Percentiles rank a stretch among this genome's conserved stretches.
phyloP scores from a whole-genome alignment of 2,113 vertebrate species.

The Dipodomys ordii region DNA sequence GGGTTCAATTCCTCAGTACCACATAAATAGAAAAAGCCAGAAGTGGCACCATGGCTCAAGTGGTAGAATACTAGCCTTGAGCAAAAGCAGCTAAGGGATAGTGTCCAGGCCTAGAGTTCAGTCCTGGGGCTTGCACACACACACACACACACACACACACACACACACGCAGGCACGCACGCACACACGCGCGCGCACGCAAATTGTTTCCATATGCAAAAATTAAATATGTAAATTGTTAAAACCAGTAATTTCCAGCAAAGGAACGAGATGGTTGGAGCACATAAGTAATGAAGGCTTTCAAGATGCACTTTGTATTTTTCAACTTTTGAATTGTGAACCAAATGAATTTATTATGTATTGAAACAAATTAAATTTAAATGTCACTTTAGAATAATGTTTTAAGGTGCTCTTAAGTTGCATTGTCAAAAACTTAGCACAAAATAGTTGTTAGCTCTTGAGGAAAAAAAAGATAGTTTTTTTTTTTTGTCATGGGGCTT shows the following conservation, averaged over 20 bases:
- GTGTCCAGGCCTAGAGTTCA: too few relatives aligned
- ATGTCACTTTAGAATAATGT: slow-evolving; percentile 50
- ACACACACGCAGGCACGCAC: too few relatives aligned
- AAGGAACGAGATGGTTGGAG: neutral
- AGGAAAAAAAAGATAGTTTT: too few relatives aligned
- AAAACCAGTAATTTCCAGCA: slow-evolving; percentile 32
- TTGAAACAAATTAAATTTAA: slow-evolving; percentile 43
- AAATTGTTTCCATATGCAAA: neutral
- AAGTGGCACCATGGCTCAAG: too few relatives aligned
- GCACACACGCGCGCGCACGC: neutral
- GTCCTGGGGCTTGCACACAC: too few relatives aligned
- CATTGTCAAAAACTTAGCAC: neutral
- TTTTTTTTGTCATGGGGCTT: neutral
- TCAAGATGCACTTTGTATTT: neutral
- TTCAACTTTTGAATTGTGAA: slow-evolving; percentile 26
- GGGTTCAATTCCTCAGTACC: too few relatives aligned
- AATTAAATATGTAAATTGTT: neutral
- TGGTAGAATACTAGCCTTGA: too few relatives aligned
- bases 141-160: too few relatives aligned
- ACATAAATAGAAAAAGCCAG: too few relatives aligned
- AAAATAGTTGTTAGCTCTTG: neutral
- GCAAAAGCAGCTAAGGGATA: too few relatives aligned
- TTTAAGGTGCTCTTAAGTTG: slow-evolving; percentile 24
- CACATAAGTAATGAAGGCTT: neutral
- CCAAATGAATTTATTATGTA: slow-evolving; percentile 32